Base-by-base conservation (phyloP, 1,140 invertebrate genomes). In the Colletes gigas region DNA sequence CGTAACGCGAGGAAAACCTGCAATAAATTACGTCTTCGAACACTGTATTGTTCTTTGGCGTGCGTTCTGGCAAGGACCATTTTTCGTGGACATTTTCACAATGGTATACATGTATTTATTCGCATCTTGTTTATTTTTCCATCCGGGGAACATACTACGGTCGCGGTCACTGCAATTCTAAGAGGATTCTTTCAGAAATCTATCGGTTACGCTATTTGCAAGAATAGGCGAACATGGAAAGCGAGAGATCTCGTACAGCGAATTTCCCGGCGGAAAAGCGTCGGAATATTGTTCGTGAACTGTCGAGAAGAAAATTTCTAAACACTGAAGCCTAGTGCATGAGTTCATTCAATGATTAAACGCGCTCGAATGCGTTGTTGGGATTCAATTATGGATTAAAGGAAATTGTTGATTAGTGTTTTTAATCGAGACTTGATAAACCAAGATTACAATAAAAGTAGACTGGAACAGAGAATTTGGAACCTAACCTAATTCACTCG, bases 81-180 rank as follows among this genome's bases (percentile, higher is more conserved):
- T 3, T 7, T 52, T 62, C 19, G 4, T 17, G n/a, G n/a, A n/a
- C 12, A 15, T 10, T 5, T 15, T 66, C n/a, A 10, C 7, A 3
- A 4, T 21, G 17, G n/a, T 50, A 19, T n/a, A 17, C 12, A 41
- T 19, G 10, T 3, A 8, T 47, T 55, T 44, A 15, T n/a, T 19
- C 4, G 1, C 14, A 4, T 14, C 6, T 66, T 67, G 44, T 21
- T 59, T 59, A 74, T 44, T 74, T 74, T 17, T 7, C 1, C 7
- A 74, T n/a, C 44, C 66, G 71, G 78, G 14, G 30, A 75, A 3
- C 71, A 80, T 74, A n/a, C 8, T 5, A 30, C 0, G 19, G 0
- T 5, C n/a, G 6, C 10, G 15, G 15, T 0, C 6, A 0, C 15
- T 44, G 6, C 0, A 17, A 14, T n/a, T 78, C 17, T 14, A 17